These are phyloP conservation scores for Machimus atricapillus DNA, from an alignment of 2,888 invertebrate species.

Conservation along the genomic window DNA sequence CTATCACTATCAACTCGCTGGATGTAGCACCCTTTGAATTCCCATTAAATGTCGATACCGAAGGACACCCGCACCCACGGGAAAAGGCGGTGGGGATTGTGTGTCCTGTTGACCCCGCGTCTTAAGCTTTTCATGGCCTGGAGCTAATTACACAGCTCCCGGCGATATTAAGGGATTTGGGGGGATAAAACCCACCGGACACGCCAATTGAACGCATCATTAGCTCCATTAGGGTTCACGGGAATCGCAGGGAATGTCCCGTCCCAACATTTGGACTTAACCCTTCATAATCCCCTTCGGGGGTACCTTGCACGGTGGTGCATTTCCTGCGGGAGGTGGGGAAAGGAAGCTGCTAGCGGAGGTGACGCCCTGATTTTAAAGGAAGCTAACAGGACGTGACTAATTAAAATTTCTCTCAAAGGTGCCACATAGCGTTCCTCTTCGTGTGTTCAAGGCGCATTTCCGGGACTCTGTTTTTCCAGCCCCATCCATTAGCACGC, in stretches of 20 bases:
- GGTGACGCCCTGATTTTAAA: not conserved
- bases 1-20: not conserved
- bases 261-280: not conserved
- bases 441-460: not conserved
- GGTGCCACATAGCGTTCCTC: not conserved
- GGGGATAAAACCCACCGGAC: not conserved
- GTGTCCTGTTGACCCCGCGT: not conserved
- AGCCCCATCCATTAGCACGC: constrained; percentile 16
- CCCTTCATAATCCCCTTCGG: not conserved
- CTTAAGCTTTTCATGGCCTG: not conserved
- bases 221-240: not conserved
- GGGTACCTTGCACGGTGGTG: not conserved
- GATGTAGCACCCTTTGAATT: not conserved
- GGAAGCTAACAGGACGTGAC: not conserved
- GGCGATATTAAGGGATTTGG: not conserved
- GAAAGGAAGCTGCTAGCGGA: not conserved
- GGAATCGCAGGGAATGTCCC: not conserved
- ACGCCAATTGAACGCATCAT: not conserved
- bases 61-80: not conserved
- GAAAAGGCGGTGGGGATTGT: not conserved
- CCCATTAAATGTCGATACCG: not conserved
- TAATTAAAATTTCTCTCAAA: not conserved
- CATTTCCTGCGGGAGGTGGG: not conserved
- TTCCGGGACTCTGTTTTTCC: not conserved
- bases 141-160: not conserved